Evolutionary conservation across 1,140 invertebrate species (phyloP).

Genomic region (Episyrphus balteatus): DNA sequence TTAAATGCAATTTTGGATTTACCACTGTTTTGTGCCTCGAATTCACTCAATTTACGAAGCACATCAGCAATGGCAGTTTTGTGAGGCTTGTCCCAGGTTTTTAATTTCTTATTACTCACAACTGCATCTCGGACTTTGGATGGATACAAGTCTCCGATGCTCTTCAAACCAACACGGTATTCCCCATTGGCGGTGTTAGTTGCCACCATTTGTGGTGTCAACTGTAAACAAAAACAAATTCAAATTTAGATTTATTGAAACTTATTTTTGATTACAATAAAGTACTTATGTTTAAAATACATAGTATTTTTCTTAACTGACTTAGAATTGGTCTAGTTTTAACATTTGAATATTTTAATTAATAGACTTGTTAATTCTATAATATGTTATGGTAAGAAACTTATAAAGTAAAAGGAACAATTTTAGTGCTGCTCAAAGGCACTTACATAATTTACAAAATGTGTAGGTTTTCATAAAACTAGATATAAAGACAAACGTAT

Average conservation of each 20-base stretch:
- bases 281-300: too few species aligned
- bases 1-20: background rate
- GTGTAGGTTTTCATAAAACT: too few species aligned
- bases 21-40: constrained; percentile 50
- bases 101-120: constrained; percentile 70
- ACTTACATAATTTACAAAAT: too few species aligned
- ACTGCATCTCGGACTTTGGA: constrained; percentile 71
- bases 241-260: background rate
- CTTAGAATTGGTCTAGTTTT: too few species aligned
- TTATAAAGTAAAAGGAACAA: too few species aligned
- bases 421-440: too few species aligned
- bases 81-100: constrained; percentile 74
- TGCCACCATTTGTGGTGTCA: constrained; percentile 17
- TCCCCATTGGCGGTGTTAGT: constrained; percentile 44
- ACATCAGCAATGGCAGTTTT: constrained; percentile 68
- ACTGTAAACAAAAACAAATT: constrained; percentile 1
- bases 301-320: too few species aligned
- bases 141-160: constrained; percentile 79
- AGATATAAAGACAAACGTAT: too few species aligned
- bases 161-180: constrained; percentile 79
- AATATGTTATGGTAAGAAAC: too few species aligned
- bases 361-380: too few species aligned
- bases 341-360: too few species aligned
- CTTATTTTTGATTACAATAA: too few species aligned
- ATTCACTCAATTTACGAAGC: constrained; percentile 58